These are phyloP conservation scores for Syrrhaptes paradoxus DNA, from an alignment of 2,113 vertebrate genomes.

Conservation along the genomic window DNA sequence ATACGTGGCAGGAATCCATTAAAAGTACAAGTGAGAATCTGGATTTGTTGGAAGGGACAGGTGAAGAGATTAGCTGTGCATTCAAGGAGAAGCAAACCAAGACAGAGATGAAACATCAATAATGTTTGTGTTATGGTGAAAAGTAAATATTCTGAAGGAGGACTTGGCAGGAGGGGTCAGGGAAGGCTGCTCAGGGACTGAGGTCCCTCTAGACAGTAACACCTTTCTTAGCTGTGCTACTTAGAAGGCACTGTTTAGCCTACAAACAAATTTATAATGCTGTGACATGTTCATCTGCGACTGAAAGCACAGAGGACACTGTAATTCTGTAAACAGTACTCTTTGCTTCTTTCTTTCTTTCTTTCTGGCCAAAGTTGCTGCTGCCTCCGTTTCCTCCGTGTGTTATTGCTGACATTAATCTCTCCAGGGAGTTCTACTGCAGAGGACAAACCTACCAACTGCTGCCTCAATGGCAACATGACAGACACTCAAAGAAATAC, in stretches of 20 bases:
- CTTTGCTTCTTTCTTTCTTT: not conserved
- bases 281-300: not conserved
- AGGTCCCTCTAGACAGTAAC: not conserved
- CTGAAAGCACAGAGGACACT: slow-evolving; percentile 12
- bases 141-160: not conserved
- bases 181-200: not conserved
- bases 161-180: not conserved
- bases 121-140: not conserved
- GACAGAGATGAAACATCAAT: not conserved
- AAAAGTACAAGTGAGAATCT: not conserved
- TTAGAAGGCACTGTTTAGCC: not conserved
- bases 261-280: not conserved
- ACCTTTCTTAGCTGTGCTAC: not conserved
- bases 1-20: not conserved
- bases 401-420: slow-evolving; percentile 51
- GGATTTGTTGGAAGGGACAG: not conserved
- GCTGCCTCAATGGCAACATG: not conserved
- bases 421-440: not conserved
- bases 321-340: not conserved
- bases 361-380: not conserved
- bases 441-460: not conserved
- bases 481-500: slow-evolving; percentile 17
- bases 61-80: not conserved
- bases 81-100: not conserved
- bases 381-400: slow-evolving; percentile 42